phyloP scores from a whole-genome alignment of 2,113 vertebrate species.

The Microtus richardsoni region DNA sequence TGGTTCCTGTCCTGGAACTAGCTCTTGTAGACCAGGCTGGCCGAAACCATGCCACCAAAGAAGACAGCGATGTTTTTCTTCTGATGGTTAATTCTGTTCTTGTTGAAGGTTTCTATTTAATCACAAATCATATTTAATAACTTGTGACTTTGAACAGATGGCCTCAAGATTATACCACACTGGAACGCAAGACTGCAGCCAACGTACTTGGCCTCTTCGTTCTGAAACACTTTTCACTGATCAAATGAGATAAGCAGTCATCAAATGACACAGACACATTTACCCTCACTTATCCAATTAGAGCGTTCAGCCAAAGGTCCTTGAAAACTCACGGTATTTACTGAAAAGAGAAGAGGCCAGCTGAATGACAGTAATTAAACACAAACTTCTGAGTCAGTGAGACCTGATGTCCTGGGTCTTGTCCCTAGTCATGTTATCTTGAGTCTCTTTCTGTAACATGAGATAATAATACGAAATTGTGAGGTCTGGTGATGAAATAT shows the following conservation, averaged over 20 bases:
- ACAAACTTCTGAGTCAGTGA: constrained; percentile 12
- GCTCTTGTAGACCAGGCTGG: too few species aligned
- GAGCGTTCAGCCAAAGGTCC: constrained; percentile 33
- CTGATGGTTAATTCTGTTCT: constrained; percentile 2
- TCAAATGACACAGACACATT: constrained; percentile 39
- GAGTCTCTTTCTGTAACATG: not conserved
- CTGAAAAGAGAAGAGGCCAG: not conserved
- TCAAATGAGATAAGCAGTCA: constrained; percentile 49
- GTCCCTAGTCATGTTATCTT: not conserved
- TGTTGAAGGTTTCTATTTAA: constrained; percentile 42
- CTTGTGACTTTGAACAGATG: constrained; percentile 73
- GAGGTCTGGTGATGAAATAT: constrained; percentile 21
- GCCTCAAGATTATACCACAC: constrained; percentile 26
- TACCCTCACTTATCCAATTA: constrained; percentile 22
- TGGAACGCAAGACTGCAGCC: constrained; percentile 25
- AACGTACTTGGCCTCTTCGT: constrained; percentile 42
- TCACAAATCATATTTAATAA: constrained; percentile 63
- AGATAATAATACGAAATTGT: not conserved
- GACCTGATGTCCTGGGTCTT: not conserved
- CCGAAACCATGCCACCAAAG: constrained; percentile 1
- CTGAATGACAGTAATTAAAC: not conserved
- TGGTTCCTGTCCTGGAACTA: too few species aligned
- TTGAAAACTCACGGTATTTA: constrained; percentile 23
- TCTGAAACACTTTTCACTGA: constrained; percentile 51
- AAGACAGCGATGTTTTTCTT: constrained; percentile 9